Percentiles rank a stretch among this genome's conserved stretches.
These are phyloP conservation scores for Spodoptera frugiperda DNA, from an alignment of 1,140 invertebrate species.

Conservation along the genomic window DNA sequence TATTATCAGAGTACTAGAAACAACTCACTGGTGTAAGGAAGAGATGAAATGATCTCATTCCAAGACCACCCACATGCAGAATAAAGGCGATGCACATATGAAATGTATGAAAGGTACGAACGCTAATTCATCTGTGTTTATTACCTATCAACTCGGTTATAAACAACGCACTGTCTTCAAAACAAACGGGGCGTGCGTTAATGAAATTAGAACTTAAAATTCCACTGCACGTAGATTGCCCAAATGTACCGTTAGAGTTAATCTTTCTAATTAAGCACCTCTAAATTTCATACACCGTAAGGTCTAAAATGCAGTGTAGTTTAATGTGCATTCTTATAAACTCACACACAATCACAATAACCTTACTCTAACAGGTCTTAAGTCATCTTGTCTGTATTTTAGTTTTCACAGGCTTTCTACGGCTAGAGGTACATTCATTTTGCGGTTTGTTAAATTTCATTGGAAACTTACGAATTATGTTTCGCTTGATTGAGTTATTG, in stretches of 20 bases:
- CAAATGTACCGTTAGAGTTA: constrained; percentile 43
- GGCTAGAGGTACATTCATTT: not conserved
- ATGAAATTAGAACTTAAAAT: constrained; percentile 44
- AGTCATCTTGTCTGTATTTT: not conserved
- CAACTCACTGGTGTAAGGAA: not conserved
- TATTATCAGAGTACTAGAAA: constrained; percentile 1
- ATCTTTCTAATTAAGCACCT: constrained; percentile 46
- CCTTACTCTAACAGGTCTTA: constrained; percentile 9
- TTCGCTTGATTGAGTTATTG: constrained; percentile 15
- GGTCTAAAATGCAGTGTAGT: not conserved
- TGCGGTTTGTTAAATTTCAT: constrained; percentile 15
- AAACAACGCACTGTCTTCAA: constrained; percentile 32
- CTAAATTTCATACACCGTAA: constrained; percentile 28
- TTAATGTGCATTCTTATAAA: constrained; percentile 23
- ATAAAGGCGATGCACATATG: not conserved
- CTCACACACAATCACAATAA: constrained; percentile 34
- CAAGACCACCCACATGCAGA: not conserved
- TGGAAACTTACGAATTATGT: constrained; percentile 21
- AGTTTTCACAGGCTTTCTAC: constrained; percentile 22
- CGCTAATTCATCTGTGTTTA: not conserved
- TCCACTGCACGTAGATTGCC: constrained; percentile 11
- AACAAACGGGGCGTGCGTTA: constrained; percentile 29
- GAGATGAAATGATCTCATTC: constrained; percentile 12
- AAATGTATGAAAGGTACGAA: too few species aligned
- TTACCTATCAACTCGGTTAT: constrained; percentile 10